phyloP scores from a whole-genome alignment of 2,113 vertebrate species.

The Sebastes fasciatus region DNA sequence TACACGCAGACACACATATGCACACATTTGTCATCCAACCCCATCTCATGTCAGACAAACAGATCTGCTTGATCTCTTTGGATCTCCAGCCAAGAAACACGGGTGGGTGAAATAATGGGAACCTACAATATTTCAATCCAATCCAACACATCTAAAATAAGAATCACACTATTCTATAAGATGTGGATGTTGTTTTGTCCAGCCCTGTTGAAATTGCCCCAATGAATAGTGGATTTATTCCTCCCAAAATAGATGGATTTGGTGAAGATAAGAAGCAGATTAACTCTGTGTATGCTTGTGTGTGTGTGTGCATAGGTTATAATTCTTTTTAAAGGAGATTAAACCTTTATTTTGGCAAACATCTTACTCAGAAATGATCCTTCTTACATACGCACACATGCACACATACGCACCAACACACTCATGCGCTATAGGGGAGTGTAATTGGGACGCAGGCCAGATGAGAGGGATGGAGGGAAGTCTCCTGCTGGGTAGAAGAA shows the following conservation, averaged over 20 bases:
- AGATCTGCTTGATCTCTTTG: slow-evolving; percentile 38
- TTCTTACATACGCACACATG: slow-evolving; percentile 52
- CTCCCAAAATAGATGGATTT: slow-evolving; percentile 71
- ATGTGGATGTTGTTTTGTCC: slow-evolving; percentile 23
- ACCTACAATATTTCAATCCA: neutral
- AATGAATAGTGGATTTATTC: slow-evolving; percentile 60
- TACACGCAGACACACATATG: slow-evolving; percentile 37
- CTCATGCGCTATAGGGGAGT: slow-evolving; percentile 27
- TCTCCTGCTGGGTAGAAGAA: slow-evolving; percentile 16
- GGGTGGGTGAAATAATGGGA: slow-evolving; percentile 2
- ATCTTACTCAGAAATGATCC: slow-evolving; percentile 69
- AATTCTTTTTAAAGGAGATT: slow-evolving; percentile 74
- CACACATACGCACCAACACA: slow-evolving; percentile 5
- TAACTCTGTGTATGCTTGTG: slow-evolving; percentile 45
- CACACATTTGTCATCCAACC: slow-evolving; percentile 36
- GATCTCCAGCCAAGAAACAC: slow-evolving; percentile 34
- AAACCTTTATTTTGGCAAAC: slow-evolving; percentile 76
- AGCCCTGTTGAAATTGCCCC: slow-evolving; percentile 48
- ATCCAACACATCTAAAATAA: slow-evolving; percentile 12
- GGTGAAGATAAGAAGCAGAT: slow-evolving; percentile 63
- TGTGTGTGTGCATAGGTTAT: slow-evolving; percentile 42
- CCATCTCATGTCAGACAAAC: slow-evolving; percentile 35
- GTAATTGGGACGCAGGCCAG: slow-evolving; percentile 57
- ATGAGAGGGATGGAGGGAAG: slow-evolving; percentile 57
- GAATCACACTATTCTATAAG: neutral